Evolutionary conservation across 1,140 invertebrate species (phyloP).

Genomic region (Thalassaphorura encarpata): DNA sequence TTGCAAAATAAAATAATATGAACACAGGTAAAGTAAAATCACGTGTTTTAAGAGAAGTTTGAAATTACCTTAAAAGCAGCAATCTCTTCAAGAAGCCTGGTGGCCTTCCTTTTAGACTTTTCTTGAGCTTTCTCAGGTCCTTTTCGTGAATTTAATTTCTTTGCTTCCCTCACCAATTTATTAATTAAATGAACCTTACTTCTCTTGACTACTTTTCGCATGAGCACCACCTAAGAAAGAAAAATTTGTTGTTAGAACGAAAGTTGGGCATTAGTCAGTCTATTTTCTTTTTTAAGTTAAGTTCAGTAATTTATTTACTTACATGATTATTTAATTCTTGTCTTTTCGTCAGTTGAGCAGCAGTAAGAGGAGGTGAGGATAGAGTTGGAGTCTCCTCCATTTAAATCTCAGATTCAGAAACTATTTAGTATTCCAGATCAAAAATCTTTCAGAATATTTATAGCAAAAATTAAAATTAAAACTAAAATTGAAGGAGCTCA

Average conservation of each 20-base stretch:
- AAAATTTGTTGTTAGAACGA: not conserved
- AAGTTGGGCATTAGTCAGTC: not conserved
- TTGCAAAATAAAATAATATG: too few species aligned
- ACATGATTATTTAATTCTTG: slow-evolving; percentile 31
- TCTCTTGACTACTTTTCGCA: slow-evolving; percentile 21
- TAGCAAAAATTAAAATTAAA: too few species aligned
- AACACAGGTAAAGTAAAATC: too few species aligned
- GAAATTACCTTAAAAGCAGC: slow-evolving; percentile 19
- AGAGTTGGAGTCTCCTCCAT: too few species aligned
- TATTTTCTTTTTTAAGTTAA: not conserved
- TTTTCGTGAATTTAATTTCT: slow-evolving; percentile 19
- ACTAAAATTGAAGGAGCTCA: too few species aligned
- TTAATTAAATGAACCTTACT: slow-evolving; percentile 24
- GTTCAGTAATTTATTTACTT: slow-evolving; percentile 10
- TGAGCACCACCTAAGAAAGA: slow-evolving; percentile 20
- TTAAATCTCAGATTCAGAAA: too few species aligned
- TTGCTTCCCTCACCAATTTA: slow-evolving; percentile 24
- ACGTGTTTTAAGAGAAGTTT: too few species aligned
- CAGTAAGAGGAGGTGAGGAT: too few species aligned
- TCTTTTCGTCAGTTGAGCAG: slow-evolving; percentile 23
- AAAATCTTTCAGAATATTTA: too few species aligned
- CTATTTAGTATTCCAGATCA: too few species aligned
- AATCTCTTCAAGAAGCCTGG: slow-evolving; percentile 22
- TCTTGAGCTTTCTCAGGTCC: slow-evolving; percentile 11
- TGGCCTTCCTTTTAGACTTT: slow-evolving; percentile 23